Conservation (phyloP, 1,140 invertebrate genomes). For the Thereuonema tuberculata region DNA sequence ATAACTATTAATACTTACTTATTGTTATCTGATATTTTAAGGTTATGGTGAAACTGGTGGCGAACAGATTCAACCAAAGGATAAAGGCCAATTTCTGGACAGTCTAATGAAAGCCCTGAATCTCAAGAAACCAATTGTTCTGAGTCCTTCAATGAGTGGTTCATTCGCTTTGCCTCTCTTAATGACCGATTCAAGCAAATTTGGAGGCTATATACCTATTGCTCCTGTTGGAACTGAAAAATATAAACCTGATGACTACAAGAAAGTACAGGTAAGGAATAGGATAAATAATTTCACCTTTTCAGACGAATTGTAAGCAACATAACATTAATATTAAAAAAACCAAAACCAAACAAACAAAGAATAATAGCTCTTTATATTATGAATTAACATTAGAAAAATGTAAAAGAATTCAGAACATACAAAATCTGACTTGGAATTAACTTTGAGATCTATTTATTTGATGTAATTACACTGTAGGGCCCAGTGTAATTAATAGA, state of each 20-base stretch:
- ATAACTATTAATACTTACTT: too few relatives aligned
- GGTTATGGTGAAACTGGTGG: not conserved
- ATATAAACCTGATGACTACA: constrained; percentile 18
- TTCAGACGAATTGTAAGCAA: too few relatives aligned
- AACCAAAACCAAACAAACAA: too few relatives aligned
- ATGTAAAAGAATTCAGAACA: too few relatives aligned
- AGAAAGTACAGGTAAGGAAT: constrained; percentile 10
- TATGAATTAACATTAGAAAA: too few relatives aligned
- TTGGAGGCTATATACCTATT: constrained; percentile 31
- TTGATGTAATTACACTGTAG: too few relatives aligned
- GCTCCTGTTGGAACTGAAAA: constrained; percentile 30
- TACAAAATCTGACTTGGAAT: too few relatives aligned
- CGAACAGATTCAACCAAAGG: not conserved
- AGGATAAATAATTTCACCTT: too few relatives aligned
- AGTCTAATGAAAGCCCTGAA: not conserved
- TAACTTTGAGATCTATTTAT: too few relatives aligned
- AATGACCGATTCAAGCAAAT: constrained; percentile 20
- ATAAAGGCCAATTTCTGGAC: not conserved
- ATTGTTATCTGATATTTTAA: not conserved
- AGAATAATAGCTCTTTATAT: too few relatives aligned
- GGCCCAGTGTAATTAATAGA: too few relatives aligned
- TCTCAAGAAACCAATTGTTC: not conserved
- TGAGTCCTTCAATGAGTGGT: constrained; percentile 29
- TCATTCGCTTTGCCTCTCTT: constrained; percentile 31
- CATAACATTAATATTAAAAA: too few relatives aligned